Evolutionary conservation across 2,113 vertebrate species (phyloP), one percentile per base, ranked within the genome.

Genomic region (Sakesphorus luctuosus): DNA sequence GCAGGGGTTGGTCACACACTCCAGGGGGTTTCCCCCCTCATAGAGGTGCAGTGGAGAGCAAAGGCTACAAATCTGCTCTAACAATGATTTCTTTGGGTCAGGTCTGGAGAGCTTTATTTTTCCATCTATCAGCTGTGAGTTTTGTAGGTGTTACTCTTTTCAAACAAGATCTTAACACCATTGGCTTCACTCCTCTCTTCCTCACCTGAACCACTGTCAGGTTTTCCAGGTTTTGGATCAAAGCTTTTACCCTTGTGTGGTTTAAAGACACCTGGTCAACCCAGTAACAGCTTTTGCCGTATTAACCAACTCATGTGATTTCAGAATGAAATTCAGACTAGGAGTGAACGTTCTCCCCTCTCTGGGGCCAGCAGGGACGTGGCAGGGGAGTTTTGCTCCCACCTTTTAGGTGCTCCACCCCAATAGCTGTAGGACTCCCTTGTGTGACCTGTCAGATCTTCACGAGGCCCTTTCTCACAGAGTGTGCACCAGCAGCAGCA

Each of bases 401-500:
- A 4, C 28, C 44, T 53, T 52, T 83, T 28, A 35, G 63, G 18
- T 49, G 63, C n/a, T 38, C 15, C 33, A 17, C 7, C 35, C 65
- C 28, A 24, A 7, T 28, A 87, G 35, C 83, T 86, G 3, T 35
- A 52, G 65, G 9, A 25, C 44, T 80, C 63, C 61, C n/a, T 66
- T 55, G 52, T 38, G 19, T 83, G 58, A 46, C 7, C 1, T 19
- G 71, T 35, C 31, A 53, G 24, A 50, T 33, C 50, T 65, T 83
- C 52, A 79, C 55, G 90, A 75, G 35, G 16, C 84, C 43, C 36
- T 88, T 86, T 91, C 84, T 78, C 76, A 43, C 59, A 98, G 99
- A 99, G 98, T 17, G 95, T 99, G 8, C 99, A 99, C 31, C 99
- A 98, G 96, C 99, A 99, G 97, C 99, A 99, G 96, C 99, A 99